Evolutionary conservation across 64 coral and sea anemone species (phyloP), one percentile per base, ranked within the genome.

Genomic region (Stylophora pistillata): DNA sequence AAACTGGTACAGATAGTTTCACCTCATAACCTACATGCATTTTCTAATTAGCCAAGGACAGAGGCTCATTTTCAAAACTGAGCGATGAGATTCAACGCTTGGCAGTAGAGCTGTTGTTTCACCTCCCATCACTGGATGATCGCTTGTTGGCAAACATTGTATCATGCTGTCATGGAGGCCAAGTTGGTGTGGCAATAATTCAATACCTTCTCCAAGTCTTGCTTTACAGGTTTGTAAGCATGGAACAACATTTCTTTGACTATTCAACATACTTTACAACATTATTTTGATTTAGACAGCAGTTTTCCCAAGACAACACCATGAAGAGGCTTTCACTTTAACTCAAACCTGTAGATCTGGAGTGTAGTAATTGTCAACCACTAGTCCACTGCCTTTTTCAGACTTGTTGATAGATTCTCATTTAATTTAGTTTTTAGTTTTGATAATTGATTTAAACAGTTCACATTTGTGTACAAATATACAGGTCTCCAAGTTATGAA

Each of bases 121-220:
- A 68, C 20, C 87, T 96, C 4, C 87, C 81, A 53, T 60, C 74
- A 30, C 65, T 93, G 55, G 29, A 78, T 73, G 63, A 56, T 47
- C 47, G n/a, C 15, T 64, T 96, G 82, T 53, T 96, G 20, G 75
- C 80, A 69, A 74, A 82, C 12, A 20, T 96, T 57, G 91, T 91
- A 17, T 26, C 59, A 14, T 96, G 95, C 29, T 90, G 87, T 74
- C 87, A 93, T 73, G 58, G 75, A 28, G 68, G 65, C 34, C 62
- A 55, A 56, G 65, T 93, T 52, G 6, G 63, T 74, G 55, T 33
- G 53, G 31, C 90, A 74, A 69, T 93, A 15, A 53, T 93, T 15
- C 47, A 90, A 34, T 96, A 96, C 54, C 73, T 96, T 52, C 52
- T 96, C 13, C 91, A 93, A 72, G 65, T 96, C 47, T 55, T 96